Percentiles rank a stretch among this genome's conserved stretches.
Evolutionary conservation across 2,888 invertebrate genomes (phyloP).

Genomic region (Camptogramma bilineatum): DNA sequence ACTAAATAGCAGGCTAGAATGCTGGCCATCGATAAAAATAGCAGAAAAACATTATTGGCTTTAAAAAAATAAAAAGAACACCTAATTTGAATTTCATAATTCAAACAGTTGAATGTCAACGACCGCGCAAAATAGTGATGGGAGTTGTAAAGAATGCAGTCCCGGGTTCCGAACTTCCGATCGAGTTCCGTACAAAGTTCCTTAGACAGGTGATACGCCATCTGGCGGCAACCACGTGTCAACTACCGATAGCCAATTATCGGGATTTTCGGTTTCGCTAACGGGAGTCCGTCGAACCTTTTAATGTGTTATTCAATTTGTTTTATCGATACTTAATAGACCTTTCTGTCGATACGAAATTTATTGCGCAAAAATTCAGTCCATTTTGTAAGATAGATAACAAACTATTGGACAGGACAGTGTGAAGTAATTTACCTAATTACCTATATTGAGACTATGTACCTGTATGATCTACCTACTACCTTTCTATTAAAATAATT

Average conservation of each 20-base stretch:
- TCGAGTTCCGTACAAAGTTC: conserved; percentile 64
- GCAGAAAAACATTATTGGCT: not conserved
- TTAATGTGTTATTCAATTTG: conserved; percentile 44
- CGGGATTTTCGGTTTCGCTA: conserved; percentile 55
- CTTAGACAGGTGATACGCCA: conserved; percentile 71
- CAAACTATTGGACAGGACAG: conserved; percentile 21
- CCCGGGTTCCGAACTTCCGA: conserved; percentile 52
- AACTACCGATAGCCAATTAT: conserved; percentile 66
- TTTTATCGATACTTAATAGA: conserved; percentile 57
- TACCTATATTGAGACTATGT: no score
- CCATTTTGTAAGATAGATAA: conserved; percentile 26
- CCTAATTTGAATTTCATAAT: conserved; percentile 44
- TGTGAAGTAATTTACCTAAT: no score
- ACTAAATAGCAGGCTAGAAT: conserved; percentile 12
- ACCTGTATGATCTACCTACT: no score
- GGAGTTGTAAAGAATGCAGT: conserved; percentile 71
- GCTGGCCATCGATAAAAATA: conserved; percentile 18
- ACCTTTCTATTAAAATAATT: no score
- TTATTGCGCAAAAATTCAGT: conserved; percentile 32
- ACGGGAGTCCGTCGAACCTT: conserved; percentile 49
- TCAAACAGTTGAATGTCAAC: conserved; percentile 59
- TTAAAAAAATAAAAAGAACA: conserved; percentile 10
- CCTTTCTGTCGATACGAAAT: conserved; percentile 40
- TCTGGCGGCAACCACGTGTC: conserved; percentile 76
- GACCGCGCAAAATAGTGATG: conserved; percentile 66